These are phyloP conservation scores for Poeciliopsis prolifica DNA, from an alignment of 2,113 vertebrate species.

Conservation along the genomic window DNA sequence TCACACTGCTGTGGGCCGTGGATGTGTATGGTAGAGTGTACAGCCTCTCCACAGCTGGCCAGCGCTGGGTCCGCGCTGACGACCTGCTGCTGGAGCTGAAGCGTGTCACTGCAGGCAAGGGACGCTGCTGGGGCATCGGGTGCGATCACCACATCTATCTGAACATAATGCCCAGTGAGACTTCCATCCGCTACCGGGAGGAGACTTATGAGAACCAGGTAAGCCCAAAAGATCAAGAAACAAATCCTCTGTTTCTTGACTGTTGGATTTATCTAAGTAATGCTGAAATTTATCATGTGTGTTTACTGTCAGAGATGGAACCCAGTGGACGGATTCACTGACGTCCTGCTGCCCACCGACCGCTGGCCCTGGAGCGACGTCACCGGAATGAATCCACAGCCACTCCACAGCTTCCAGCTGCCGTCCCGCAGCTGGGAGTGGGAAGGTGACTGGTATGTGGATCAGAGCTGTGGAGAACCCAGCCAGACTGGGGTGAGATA, in stretches of 20 bases:
- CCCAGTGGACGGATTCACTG: conserved; percentile 94
- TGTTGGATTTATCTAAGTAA: not conserved
- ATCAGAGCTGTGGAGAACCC: conserved; percentile 94
- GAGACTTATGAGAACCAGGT: conserved; percentile 99
- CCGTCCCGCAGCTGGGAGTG: conserved; percentile 95
- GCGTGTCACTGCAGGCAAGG: conserved; percentile 83
- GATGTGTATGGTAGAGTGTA: conserved; percentile 93
- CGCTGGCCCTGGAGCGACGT: conserved; percentile 98
- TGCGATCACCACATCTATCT: conserved; percentile 93
- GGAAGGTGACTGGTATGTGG: conserved; percentile 99
- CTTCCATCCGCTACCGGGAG: conserved; percentile 88
- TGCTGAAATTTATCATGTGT: not conserved
- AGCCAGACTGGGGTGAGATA: conserved; percentile 93
- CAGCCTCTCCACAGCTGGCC: conserved; percentile 86
- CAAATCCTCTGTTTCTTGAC: not conserved
- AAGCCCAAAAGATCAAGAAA: not conserved
- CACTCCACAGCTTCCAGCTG: conserved; percentile 88
- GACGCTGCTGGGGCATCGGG: conserved; percentile 94
- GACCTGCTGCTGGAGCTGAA: conserved; percentile 92
- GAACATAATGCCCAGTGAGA: conserved; percentile 86
- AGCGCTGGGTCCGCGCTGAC: conserved; percentile 87
- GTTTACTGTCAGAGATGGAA: conserved; percentile 89
- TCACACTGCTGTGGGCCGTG: conserved; percentile 90
- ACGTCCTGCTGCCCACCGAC: conserved; percentile 93
- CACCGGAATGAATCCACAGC: conserved; percentile 87